Base-by-base conservation (phyloP, 2,113 vertebrate genomes). In the Anoura caudifer region DNA sequence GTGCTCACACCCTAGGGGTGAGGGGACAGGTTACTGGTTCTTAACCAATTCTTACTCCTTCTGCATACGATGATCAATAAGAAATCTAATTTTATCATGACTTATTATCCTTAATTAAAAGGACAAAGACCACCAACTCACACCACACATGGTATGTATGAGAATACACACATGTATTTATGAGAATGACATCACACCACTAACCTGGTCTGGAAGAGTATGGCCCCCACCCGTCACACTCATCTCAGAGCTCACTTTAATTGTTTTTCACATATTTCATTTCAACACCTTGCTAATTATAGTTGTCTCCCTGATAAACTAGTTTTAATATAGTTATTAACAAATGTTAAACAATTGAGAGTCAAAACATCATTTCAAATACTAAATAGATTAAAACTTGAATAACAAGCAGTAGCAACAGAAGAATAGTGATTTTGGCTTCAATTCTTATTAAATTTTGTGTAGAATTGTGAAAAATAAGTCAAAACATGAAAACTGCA, bases 1-100 rank as follows among this genome's bases (percentile, higher is more conserved):
- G 82, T n/a, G 81, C 36, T 94, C 47, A 79, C 61, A 76, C 83
- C 76, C 90, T 83, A 36, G 77, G 95, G 92, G 87, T 79, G 69
- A 96, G 93, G 54, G 65, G 88, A 97, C 96, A 97, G 96, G 97
- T 98, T 97, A 94, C 92, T 47, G 33, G 73, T 70, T 95, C 75
- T 94, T 95, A 95, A 94, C 84, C 95, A 96, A 70, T 76, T 70
- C 83, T 91, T 36, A 17, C 45, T 80, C 73, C 54, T 72, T 82
- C 47, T 85, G 84, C 61, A 41, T 82, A 94, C 75, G 61, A 95
- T 90, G 89, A 86, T 84, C 91, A 92, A 82, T 38, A 85, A 77
- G 41, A 97, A 97, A 96, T 80, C 59, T 96, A 92, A 90, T 79
- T 97, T 97, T 83, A 96, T 92, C 47, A 45, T 26, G n/a, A 36